Percentiles rank a stretch among this genome's conserved stretches.
Evolutionary conservation across 2,113 vertebrate species (phyloP).

Genomic region (Syngnathoides biaculeatus): DNA sequence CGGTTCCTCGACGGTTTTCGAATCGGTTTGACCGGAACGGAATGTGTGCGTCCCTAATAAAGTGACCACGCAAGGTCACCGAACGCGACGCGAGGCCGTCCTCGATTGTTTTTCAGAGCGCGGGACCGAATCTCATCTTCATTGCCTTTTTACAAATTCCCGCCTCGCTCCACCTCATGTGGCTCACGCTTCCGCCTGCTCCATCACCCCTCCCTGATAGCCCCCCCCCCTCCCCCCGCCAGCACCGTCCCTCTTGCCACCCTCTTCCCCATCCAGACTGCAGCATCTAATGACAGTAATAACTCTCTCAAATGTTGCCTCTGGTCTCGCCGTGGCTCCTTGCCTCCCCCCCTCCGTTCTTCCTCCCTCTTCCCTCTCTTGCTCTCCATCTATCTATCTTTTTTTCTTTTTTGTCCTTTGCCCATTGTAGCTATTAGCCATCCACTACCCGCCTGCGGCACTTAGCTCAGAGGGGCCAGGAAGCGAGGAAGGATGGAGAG

Average conservation of each 20-base stretch:
- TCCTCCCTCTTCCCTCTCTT: constrained; percentile 38
- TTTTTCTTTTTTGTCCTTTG: constrained; percentile 34
- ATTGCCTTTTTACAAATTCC: constrained; percentile 45
- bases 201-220: constrained; percentile 51
- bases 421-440: constrained; percentile 74
- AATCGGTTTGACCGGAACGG: no score
- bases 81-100: background rate
- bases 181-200: constrained; percentile 24
- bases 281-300: constrained; percentile 75
- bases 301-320: constrained; percentile 69
- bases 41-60: background rate
- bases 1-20: no score
- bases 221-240: background rate
- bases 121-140: background rate
- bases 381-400: constrained; percentile 9
- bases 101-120: background rate
- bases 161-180: constrained; percentile 29
- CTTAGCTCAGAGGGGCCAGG: constrained; percentile 61
- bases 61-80: background rate
- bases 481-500: constrained; percentile 29
- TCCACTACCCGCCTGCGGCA: constrained; percentile 68
- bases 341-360: background rate
- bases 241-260: constrained; percentile 7
- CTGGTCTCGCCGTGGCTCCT: constrained; percentile 35
- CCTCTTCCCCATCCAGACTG: constrained; percentile 43